Conservation (phyloP, 1,140 invertebrate species). For the Platorchestia sp. region DNA sequence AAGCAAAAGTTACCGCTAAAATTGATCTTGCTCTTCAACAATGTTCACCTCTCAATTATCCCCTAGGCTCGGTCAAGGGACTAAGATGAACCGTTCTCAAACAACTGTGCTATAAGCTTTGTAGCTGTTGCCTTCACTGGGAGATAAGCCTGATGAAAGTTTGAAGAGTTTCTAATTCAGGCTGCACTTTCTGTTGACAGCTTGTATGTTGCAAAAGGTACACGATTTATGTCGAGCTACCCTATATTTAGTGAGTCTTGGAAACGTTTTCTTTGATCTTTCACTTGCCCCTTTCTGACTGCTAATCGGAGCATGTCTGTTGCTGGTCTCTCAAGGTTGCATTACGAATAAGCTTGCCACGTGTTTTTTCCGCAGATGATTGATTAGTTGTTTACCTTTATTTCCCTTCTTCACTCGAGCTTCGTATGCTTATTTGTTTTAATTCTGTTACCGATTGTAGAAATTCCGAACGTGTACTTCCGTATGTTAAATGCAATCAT, state of each 20-base stretch:
- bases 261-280: background rate
- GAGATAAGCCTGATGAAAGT: background rate
- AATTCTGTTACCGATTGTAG: background rate
- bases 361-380: background rate
- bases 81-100: background rate
- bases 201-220: background rate
- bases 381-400: background rate
- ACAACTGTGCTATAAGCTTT: background rate
- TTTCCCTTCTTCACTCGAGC: background rate
- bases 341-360: background rate
- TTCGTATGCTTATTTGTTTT: background rate
- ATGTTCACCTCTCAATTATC: background rate
- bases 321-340: background rate
- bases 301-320: background rate
- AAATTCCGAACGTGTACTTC: constrained; percentile 2
- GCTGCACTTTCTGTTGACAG: background rate
- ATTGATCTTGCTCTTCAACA: background rate
- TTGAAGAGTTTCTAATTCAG: background rate
- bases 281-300: background rate
- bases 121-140: background rate
- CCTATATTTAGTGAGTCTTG: background rate
- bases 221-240: background rate
- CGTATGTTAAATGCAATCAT: constrained; percentile 25
- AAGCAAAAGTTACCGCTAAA: background rate
- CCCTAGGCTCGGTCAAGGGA: background rate